Evolutionary conservation across 2,113 vertebrate species (phyloP).

Genomic region (Muntiacus reevesi): DNA sequence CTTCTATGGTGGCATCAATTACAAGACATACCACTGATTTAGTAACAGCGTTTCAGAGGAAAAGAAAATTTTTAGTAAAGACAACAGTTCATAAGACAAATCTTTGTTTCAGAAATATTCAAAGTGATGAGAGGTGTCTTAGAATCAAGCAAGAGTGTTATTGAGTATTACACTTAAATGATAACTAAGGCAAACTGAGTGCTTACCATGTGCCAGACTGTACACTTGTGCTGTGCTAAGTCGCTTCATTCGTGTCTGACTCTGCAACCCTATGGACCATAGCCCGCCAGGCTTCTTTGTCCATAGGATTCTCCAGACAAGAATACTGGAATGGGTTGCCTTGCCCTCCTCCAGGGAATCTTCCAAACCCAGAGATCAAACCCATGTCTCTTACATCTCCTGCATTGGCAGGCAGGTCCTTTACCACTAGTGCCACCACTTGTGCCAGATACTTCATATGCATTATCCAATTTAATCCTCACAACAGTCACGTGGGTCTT

Average conservation of each 20-base stretch:
- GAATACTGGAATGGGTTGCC: background rate
- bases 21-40: background rate
- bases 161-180: background rate
- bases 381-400: background rate
- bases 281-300: background rate
- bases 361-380: background rate
- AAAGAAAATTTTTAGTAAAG: background rate
- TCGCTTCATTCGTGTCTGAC: background rate
- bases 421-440: background rate
- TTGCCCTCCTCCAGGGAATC: background rate
- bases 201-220: background rate
- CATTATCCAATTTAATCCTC: background rate
- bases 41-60: background rate
- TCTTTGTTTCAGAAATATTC: constrained; percentile 31
- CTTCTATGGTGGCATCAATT: background rate
- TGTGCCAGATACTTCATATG: background rate
- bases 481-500: background rate
- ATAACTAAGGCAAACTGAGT: background rate
- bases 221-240: background rate
- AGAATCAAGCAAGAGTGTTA: background rate
- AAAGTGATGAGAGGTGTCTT: background rate
- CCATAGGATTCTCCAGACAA: background rate
- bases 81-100: background rate
- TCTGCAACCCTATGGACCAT: background rate
- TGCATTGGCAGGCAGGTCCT: background rate